Conservation (phyloP, 1,140 invertebrate genomes). For the Cylas formicarius region DNA sequence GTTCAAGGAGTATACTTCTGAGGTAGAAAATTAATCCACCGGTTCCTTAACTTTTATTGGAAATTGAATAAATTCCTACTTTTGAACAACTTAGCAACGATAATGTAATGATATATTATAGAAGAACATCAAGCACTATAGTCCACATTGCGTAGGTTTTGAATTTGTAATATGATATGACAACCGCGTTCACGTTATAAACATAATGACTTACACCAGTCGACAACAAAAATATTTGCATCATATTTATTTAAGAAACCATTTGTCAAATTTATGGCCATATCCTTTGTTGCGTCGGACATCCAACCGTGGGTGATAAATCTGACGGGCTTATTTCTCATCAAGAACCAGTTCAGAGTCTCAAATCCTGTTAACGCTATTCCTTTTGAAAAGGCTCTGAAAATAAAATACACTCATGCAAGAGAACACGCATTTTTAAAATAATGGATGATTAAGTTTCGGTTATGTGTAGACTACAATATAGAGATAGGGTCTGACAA, state of each 20-base stretch:
- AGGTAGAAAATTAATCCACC: too few relatives aligned
- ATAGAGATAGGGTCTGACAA: neutral
- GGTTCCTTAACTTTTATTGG: too few relatives aligned
- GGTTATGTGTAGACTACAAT: conserved; percentile 11
- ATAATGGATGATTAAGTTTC: too few relatives aligned
- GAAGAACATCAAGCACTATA: too few relatives aligned
- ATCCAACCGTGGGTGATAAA: conserved; percentile 71
- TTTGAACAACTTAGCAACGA: too few relatives aligned
- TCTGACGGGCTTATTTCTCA: conserved; percentile 51
- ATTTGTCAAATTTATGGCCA: conserved; percentile 43
- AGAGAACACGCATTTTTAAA: neutral
- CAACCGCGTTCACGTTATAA: too few relatives aligned
- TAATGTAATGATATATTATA: too few relatives aligned
- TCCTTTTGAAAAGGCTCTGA: conserved; percentile 20
- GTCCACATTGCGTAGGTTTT: too few relatives aligned
- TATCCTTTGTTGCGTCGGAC: conserved; percentile 45
- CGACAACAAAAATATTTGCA: conserved; percentile 59
- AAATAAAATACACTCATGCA: conserved; percentile 8
- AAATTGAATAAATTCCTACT: too few relatives aligned
- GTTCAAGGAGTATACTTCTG: too few relatives aligned
- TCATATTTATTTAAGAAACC: conserved; percentile 42
- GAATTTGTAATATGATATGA: too few relatives aligned
- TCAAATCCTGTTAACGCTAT: conserved; percentile 7
- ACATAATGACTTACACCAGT: conserved; percentile 56
- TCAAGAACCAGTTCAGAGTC: conserved; percentile 42